A percentile compares a stretch with the other conserved stretches of the same genome.
These are phyloP conservation scores for Paragorgia papillata DNA, from an alignment of 92 coral and sea anemone genomes.

Conservation along the genomic window DNA sequence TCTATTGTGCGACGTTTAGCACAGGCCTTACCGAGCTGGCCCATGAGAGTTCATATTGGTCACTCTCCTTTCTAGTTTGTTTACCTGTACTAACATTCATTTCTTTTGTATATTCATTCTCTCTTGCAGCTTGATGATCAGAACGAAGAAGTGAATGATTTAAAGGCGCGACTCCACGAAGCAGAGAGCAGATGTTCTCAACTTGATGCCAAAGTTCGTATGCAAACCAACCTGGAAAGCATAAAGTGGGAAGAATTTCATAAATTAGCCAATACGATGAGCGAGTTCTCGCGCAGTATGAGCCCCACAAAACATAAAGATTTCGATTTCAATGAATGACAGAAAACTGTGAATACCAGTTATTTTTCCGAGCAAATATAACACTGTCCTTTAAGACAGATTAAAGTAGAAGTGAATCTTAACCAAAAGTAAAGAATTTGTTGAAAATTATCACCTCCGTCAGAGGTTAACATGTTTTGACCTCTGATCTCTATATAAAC, in stretches of 20 bases:
- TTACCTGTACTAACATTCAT: too few species aligned
- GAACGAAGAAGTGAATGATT: constrained; percentile 74
- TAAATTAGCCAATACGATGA: constrained; percentile 92
- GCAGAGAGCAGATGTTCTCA: constrained; percentile 83
- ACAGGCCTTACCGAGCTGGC: too few species aligned
- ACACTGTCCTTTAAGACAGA: too few species aligned
- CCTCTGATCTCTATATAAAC: too few species aligned
- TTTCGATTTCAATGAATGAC: constrained; percentile 42
- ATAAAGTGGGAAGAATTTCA: constrained; percentile 99
- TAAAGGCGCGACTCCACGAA: constrained; percentile 77
- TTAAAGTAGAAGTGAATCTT: too few species aligned
- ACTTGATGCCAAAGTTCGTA: constrained; percentile 87
- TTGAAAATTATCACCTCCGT: too few species aligned
- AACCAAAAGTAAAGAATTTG: too few species aligned
- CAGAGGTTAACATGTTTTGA: too few species aligned
- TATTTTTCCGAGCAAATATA: too few species aligned
- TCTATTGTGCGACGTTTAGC: too few species aligned
- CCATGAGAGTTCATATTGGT: too few species aligned
- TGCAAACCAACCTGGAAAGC: constrained; percentile 89
- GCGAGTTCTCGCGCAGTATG: constrained; percentile 84
- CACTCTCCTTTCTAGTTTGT: too few species aligned
- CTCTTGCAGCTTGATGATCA: constrained; percentile 80
- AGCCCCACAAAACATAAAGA: constrained; percentile 72
- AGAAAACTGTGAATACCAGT: background rate
- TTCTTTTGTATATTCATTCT: background rate